Evolutionary conservation across 2,888 invertebrate species (phyloP).

Genomic region (Rhorus exstirpatorius): DNA sequence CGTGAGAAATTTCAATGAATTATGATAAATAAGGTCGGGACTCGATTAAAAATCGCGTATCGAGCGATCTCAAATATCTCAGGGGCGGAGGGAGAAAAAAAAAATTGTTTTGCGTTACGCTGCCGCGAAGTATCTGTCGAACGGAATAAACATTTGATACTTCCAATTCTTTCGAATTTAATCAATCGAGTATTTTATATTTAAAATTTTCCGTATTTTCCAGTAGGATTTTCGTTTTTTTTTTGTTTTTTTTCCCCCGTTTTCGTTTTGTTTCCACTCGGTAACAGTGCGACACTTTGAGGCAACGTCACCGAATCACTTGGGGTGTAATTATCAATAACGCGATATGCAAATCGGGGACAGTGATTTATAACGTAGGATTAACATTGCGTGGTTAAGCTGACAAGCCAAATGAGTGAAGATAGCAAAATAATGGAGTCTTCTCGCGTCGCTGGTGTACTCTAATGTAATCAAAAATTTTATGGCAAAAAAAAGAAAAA

Average conservation of each 20-base stretch:
- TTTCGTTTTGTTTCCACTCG: not conserved
- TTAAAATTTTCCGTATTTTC: slow-evolving; percentile 22
- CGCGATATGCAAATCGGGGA: slow-evolving; percentile 33
- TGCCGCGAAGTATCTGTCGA: slow-evolving; percentile 37
- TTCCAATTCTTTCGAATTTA: slow-evolving; percentile 44
- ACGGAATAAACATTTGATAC: slow-evolving; percentile 57
- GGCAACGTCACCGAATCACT: slow-evolving; percentile 23
- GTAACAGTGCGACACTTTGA: slow-evolving; percentile 22
- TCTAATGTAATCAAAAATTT: slow-evolving; percentile 62
- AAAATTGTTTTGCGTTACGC: slow-evolving; percentile 52
- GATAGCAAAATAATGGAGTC: slow-evolving; percentile 39
- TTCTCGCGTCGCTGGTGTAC: slow-evolving; percentile 49
- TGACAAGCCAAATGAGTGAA: slow-evolving; percentile 67
- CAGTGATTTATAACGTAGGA: slow-evolving; percentile 59
- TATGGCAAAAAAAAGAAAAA: slow-evolving; percentile 28
- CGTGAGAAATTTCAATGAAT: slow-evolving; percentile 45
- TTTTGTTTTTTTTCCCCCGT: slow-evolving; percentile 11
- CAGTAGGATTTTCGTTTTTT: slow-evolving; percentile 2
- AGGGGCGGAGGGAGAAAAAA: too few relatives aligned
- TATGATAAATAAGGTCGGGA: slow-evolving; percentile 7
- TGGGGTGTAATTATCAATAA: slow-evolving; percentile 23
- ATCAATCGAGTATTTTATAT: slow-evolving; percentile 36
- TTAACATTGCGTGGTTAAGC: slow-evolving; percentile 60
- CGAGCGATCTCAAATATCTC: slow-evolving; percentile 13
- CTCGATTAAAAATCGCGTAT: slow-evolving; percentile 21